Conservation (phyloP, 2,888 invertebrate genomes). For the Bruchidius siliquastri region DNA sequence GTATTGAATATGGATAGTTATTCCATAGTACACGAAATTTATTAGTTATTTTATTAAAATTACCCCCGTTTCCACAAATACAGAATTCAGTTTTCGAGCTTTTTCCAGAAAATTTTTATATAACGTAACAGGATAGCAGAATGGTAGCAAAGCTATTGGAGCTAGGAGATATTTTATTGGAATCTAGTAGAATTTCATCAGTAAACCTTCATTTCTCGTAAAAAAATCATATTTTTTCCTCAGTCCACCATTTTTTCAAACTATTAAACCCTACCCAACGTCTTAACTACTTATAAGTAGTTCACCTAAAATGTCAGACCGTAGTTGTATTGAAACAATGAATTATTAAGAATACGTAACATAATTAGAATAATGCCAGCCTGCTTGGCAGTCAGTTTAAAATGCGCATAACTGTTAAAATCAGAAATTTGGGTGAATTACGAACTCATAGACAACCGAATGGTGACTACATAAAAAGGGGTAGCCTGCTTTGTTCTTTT, state of each 20-base stretch:
- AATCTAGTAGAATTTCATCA: slow-evolving; percentile 16
- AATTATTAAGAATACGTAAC: slow-evolving; percentile 6
- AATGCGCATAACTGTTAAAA: not conserved
- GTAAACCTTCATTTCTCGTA: slow-evolving; percentile 1
- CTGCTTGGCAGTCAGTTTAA: not conserved
- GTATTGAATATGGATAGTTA: not conserved
- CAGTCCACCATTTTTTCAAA: not conserved
- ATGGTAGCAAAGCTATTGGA: slow-evolving; percentile 29
- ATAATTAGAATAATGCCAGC: not conserved
- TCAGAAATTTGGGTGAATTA: not conserved
- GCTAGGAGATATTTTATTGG: slow-evolving; percentile 21
- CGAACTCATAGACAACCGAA: not conserved
- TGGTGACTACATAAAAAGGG: not conserved
- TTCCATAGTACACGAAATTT: slow-evolving; percentile 20
- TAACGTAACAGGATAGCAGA: slow-evolving; percentile 53
- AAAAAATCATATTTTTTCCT: slow-evolving; percentile 4
- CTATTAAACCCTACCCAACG: not conserved
- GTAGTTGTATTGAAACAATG: slow-evolving; percentile 7
- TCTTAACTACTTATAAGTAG: not conserved
- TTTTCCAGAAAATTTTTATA: slow-evolving; percentile 58
- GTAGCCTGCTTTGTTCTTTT: not conserved
- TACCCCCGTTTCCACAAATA: slow-evolving; percentile 48
- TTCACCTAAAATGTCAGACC: not conserved
- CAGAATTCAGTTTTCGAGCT: slow-evolving; percentile 51
- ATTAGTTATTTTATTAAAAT: slow-evolving; percentile 48